phyloP scores from a whole-genome alignment of 2,888 invertebrate species.

The Drosophila lacicola region DNA sequence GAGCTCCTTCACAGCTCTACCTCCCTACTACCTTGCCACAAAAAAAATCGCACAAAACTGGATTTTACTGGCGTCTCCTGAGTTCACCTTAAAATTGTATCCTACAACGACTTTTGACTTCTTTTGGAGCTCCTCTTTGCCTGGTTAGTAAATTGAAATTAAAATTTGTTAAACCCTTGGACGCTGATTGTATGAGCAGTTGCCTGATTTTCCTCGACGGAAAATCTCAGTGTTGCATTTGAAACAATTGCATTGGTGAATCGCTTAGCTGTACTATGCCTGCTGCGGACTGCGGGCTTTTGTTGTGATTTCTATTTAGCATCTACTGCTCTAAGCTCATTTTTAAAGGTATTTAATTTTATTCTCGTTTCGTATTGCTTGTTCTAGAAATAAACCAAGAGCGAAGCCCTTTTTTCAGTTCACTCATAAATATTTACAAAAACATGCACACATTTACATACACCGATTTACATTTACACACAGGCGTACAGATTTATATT shows the following conservation, averaged over 20 bases:
- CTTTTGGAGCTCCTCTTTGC: constrained; percentile 14
- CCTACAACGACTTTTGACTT: constrained; percentile 59
- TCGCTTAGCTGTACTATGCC: not conserved
- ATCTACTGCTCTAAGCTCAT: constrained; percentile 19
- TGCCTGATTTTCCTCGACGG: constrained; percentile 14
- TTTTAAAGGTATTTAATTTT: constrained; percentile 25
- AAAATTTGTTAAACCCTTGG: constrained; percentile 54
- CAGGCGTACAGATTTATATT: not conserved
- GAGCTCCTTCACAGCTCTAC: not conserved
- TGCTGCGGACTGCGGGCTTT: constrained; percentile 2
- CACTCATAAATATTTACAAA: constrained; percentile 20
- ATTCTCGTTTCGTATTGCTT: constrained; percentile 22
- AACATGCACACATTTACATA: constrained; percentile 5
- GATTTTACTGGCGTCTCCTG: constrained; percentile 41
- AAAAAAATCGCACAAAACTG: constrained; percentile 28
- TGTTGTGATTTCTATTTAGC: not conserved
- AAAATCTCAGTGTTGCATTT: constrained; percentile 23
- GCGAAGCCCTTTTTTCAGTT: not conserved
- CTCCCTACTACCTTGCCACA: not conserved
- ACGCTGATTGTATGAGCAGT: constrained; percentile 39
- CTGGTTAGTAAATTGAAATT: constrained; percentile 63
- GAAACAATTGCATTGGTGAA: constrained; percentile 29
- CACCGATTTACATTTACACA: constrained; percentile 22
- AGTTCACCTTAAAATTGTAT: constrained; percentile 40
- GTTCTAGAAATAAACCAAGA: not conserved